These are phyloP conservation scores for Eulemur macaco DNA, from an alignment of 2,113 vertebrate genomes.

Conservation along the genomic window DNA sequence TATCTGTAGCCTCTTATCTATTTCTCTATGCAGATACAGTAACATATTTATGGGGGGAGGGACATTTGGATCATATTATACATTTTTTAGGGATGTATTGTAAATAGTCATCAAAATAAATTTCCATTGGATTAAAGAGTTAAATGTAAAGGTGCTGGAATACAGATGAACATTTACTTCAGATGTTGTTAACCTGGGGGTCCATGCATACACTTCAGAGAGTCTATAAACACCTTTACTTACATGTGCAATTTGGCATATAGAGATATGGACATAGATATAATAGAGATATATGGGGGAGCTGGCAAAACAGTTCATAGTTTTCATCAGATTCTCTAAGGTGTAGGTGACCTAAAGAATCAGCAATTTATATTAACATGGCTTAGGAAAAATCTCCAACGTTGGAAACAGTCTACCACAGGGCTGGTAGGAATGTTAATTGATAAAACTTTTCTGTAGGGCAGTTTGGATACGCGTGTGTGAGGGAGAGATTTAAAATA, in stretches of 20 bases:
- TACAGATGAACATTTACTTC: neutral
- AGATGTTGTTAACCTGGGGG: neutral
- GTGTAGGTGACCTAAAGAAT: neutral
- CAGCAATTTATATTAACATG: neutral
- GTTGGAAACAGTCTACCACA: neutral
- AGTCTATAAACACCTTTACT: neutral
- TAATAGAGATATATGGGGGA: neutral
- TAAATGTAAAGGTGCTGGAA: neutral
- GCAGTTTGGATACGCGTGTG: neutral
- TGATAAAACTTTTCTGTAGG: neutral
- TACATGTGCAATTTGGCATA: neutral
- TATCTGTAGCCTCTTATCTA: neutral
- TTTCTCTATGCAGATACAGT: neutral
- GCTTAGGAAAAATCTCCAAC: neutral
- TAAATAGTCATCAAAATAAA: neutral
- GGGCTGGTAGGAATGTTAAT: neutral
- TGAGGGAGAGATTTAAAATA: neutral
- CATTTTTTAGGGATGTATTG: neutral
- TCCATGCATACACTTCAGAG: neutral
- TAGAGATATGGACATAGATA: neutral
- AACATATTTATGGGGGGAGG: neutral
- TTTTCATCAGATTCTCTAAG: slow-evolving; percentile 14
- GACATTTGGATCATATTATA: neutral
- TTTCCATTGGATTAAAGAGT: neutral
- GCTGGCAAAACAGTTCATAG: neutral